Percentiles rank a stretch among this genome's conserved stretches.
Conservation (phyloP, 2,888 invertebrate species). For the Thecophora atra region DNA sequence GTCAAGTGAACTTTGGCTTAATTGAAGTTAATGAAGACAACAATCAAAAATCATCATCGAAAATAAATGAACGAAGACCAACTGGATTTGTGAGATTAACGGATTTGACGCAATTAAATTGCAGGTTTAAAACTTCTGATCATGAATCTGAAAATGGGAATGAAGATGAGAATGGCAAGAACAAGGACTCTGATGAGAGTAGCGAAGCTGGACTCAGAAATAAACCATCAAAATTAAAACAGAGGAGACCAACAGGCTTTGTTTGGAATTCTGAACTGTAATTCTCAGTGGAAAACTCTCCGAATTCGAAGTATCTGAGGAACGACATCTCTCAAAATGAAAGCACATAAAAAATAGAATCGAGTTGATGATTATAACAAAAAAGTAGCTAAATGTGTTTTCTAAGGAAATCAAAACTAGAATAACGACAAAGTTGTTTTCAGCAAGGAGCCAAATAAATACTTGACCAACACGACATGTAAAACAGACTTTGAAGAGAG, state of each 20-base stretch:
- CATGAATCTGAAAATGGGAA: not conserved
- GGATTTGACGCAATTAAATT: not conserved
- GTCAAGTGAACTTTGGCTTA: not conserved
- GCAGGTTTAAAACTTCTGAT: not conserved
- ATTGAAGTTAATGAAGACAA: constrained; percentile 34
- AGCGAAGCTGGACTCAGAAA: constrained; percentile 30
- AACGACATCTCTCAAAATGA: constrained; percentile 37
- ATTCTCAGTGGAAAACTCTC: too few relatives aligned
- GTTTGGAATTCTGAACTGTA: constrained; percentile 37
- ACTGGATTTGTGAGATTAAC: constrained; percentile 44
- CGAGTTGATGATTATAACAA: too few relatives aligned
- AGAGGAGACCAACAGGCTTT: constrained; percentile 39
- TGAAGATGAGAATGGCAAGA: not conserved
- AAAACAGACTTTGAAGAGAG: too few relatives aligned
- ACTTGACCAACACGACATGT: too few relatives aligned
- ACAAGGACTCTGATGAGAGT: not conserved
- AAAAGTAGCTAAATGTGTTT: too few relatives aligned
- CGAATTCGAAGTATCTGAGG: not conserved
- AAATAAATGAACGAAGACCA: constrained; percentile 34
- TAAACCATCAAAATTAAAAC: constrained; percentile 24
- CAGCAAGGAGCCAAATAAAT: too few relatives aligned
- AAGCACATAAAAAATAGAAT: constrained; percentile 48
- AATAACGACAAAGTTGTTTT: too few relatives aligned
- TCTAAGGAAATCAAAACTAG: constrained; percentile 46
- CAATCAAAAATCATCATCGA: constrained; percentile 38